Conservation (phyloP, 2,113 vertebrate species). For the Ascaphus truei region DNA sequence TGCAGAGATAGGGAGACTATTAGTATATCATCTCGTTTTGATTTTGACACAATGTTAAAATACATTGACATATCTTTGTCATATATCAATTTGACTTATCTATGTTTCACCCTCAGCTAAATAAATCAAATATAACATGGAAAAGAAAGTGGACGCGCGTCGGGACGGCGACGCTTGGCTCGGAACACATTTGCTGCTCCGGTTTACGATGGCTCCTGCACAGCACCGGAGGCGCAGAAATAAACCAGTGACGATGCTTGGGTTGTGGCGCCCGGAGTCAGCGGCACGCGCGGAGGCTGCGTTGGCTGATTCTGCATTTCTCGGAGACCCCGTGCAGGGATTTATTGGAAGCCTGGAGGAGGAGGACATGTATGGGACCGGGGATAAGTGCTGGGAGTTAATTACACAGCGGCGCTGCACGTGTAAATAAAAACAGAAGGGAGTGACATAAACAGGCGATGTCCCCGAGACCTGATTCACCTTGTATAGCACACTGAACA, state of each 20-base stretch:
- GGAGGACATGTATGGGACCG: conserved; percentile 1
- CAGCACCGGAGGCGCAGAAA: not conserved
- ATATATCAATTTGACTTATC: no score
- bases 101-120: no score
- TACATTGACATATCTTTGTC: no score
- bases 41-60: no score
- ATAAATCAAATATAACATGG: no score
- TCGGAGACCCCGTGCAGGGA: not conserved
- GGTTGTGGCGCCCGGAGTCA: not conserved
- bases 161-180: no score
- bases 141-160: no score
- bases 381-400: not conserved
- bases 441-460: conserved; percentile 3
- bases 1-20: no score
- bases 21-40: no score
- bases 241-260: not conserved
- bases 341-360: conserved; percentile 7
- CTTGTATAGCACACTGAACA: not conserved
- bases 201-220: not conserved
- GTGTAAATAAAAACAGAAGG: conserved; percentile 23
- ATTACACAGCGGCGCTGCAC: conserved; percentile 20
- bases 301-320: not conserved
- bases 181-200: not conserved
- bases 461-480: conserved; percentile 15
- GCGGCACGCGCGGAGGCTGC: not conserved